A percentile compares a stretch with the other conserved stretches of the same genome.
These are phyloP conservation scores for Mamestra brassicae DNA, from an alignment of 2,888 invertebrate genomes.

Conservation along the genomic window DNA sequence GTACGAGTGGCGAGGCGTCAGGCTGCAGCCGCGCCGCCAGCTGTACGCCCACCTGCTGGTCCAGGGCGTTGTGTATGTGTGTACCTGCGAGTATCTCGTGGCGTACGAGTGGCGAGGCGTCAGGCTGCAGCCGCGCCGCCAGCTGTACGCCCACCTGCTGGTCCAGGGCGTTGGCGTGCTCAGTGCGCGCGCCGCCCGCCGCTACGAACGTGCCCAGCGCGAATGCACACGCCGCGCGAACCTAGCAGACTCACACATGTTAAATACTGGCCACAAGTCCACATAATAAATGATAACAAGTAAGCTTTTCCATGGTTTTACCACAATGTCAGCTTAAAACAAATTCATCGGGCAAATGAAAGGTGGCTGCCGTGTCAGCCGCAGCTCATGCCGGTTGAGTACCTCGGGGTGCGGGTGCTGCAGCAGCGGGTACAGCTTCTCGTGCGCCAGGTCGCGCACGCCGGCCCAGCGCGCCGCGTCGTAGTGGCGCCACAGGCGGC, in stretches of 20 bases:
- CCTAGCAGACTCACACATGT: slow-evolving; percentile 82
- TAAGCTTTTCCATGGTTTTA: no score
- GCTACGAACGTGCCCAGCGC: slow-evolving; percentile 98
- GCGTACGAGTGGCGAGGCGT: slow-evolving; percentile 97
- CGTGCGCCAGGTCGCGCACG: slow-evolving; percentile 98
- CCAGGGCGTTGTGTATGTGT: slow-evolving; percentile 93
- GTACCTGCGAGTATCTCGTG: slow-evolving; percentile 96
- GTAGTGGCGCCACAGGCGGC: slow-evolving; percentile 97
- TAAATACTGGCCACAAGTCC: background rate
- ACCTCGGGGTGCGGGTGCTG: slow-evolving; percentile 96
- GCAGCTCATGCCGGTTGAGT: background rate
- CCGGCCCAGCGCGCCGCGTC: slow-evolving; percentile 97
- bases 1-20: slow-evolving; percentile 97
- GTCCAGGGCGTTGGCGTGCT: slow-evolving; percentile 98
- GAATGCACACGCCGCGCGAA: slow-evolving; percentile 97
- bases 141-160: slow-evolving; percentile 97
- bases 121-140: slow-evolving; percentile 93
- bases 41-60: slow-evolving; percentile 97
- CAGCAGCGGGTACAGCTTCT: slow-evolving; percentile 96
- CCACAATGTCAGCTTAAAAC: no score
- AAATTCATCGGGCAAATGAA: no score
- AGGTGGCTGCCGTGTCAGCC: no score
- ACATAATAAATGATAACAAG: no score
- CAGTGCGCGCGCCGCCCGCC: slow-evolving; percentile 95
- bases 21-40: slow-evolving; percentile 94